These are phyloP conservation scores for Salpingus planirostris DNA, from an alignment of 2,888 invertebrate genomes.

Conservation along the genomic window DNA sequence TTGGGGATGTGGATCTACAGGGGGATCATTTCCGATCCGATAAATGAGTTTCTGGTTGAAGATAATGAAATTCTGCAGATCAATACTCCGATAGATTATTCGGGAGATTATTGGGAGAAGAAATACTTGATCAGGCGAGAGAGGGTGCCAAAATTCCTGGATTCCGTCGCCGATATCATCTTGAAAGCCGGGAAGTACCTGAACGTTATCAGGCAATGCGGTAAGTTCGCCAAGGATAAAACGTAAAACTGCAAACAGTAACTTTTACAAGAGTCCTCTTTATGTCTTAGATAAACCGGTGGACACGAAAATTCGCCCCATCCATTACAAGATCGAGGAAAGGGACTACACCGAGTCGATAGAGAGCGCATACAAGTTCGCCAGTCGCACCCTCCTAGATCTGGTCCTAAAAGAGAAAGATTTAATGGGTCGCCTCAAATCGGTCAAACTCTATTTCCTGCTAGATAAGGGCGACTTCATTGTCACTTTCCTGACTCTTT, in stretches of 20 bases:
- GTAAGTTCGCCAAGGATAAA: too few species aligned
- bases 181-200: slow-evolving; percentile 93
- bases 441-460: slow-evolving; percentile 79
- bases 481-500: slow-evolving; percentile 94
- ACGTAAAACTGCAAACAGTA: too few species aligned
- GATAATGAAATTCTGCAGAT: slow-evolving; percentile 79
- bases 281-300: too few species aligned
- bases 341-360: slow-evolving; percentile 57
- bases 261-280: too few species aligned
- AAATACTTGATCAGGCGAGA: slow-evolving; percentile 77
- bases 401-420: slow-evolving; percentile 86
- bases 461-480: slow-evolving; percentile 89
- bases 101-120: slow-evolving; percentile 94
- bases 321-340: slow-evolving; percentile 46
- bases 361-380: slow-evolving; percentile 84
- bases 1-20: slow-evolving; percentile 92
- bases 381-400: slow-evolving; percentile 81
- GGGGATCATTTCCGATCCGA: slow-evolving; percentile 87
- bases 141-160: slow-evolving; percentile 80
- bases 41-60: slow-evolving; percentile 83
- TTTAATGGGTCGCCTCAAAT: slow-evolving; percentile 79
- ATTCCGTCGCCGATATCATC: slow-evolving; percentile 79
- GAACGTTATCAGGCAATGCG: slow-evolving; percentile 93
- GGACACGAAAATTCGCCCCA: slow-evolving; percentile 44
- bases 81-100: slow-evolving; percentile 75